Percentiles rank a stretch among this genome's conserved stretches.
phyloP scores from a whole-genome alignment of 1,140 invertebrate species.

The Drosophila mayri region DNA sequence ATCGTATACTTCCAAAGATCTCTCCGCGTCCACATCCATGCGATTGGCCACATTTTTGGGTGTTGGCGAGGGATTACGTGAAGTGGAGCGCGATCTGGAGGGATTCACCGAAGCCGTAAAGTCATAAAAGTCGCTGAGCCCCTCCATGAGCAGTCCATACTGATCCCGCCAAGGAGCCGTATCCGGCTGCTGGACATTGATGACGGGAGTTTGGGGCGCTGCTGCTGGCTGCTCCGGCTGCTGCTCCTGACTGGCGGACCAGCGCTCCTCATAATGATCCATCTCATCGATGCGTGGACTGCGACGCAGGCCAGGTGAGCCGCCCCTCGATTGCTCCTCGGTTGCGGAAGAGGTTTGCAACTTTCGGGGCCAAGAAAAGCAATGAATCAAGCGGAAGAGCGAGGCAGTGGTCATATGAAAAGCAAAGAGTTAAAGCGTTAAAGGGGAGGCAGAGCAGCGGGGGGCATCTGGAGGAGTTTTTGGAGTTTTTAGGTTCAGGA shows the following conservation, averaged over 20 bases:
- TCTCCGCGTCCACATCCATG: slow-evolving; percentile 51
- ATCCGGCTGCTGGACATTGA: slow-evolving; percentile 62
- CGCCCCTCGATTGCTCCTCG: slow-evolving; percentile 60
- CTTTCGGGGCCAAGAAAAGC: slow-evolving; percentile 41
- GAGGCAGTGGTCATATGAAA: slow-evolving; percentile 48
- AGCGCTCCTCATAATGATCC: slow-evolving; percentile 77
- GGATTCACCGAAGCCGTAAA: slow-evolving; percentile 79
- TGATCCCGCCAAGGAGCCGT: slow-evolving; percentile 75
- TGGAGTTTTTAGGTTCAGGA: slow-evolving; percentile 1
- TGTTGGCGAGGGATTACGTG: slow-evolving; percentile 64
- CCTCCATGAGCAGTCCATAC: slow-evolving; percentile 76
- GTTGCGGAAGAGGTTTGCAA: slow-evolving; percentile 67
- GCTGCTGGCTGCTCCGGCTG: neutral
- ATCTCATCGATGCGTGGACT: slow-evolving; percentile 83
- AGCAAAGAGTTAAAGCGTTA: slow-evolving; percentile 65
- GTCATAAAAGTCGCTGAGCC: slow-evolving; percentile 82
- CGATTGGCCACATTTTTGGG: slow-evolving; percentile 69
- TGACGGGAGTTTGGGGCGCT: slow-evolving; percentile 29
- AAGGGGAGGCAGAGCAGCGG: slow-evolving; percentile 15
- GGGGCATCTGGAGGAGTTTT: neutral
- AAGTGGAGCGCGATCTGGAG: slow-evolving; percentile 68
- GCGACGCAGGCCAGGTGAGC: slow-evolving; percentile 69
- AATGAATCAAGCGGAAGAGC: slow-evolving; percentile 24
- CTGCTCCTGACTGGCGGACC: slow-evolving; percentile 55
- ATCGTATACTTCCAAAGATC: slow-evolving; percentile 66